Percentiles rank a stretch among this genome's conserved stretches.
Conservation (phyloP, 2,113 vertebrate species). For the Apaloderma vittatum region DNA sequence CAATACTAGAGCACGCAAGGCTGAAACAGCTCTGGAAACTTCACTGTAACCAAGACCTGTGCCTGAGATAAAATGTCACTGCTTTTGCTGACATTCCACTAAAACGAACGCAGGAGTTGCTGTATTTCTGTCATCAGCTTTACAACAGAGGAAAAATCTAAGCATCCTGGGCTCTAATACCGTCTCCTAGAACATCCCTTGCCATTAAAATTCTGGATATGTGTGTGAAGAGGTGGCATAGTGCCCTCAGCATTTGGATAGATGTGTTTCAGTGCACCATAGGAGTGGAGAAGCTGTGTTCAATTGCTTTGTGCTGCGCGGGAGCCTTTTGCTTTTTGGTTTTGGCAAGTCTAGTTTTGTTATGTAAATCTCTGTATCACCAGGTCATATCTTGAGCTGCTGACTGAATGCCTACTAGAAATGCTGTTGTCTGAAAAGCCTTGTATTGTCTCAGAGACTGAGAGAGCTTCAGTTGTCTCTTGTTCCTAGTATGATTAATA, state of each 20-base stretch:
- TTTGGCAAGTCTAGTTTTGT: neutral
- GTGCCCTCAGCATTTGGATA: neutral
- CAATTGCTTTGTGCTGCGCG: neutral
- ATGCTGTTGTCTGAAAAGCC: neutral
- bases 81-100: conserved; percentile 15
- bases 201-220: neutral
- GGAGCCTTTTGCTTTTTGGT: neutral
- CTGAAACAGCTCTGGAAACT: conserved; percentile 9
- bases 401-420: neutral
- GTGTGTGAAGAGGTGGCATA: neutral
- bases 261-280: neutral
- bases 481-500: neutral
- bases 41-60: neutral
- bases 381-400: neutral
- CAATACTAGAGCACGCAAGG: neutral
- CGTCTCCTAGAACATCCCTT: neutral
- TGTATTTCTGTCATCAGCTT: neutral
- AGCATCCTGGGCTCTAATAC: neutral
- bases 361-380: neutral
- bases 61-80: conserved; percentile 9
- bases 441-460: neutral
- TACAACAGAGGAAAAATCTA: neutral
- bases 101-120: neutral
- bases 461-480: neutral
- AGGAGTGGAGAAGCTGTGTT: neutral